Evolutionary conservation across 2,113 vertebrate genomes (phyloP), one percentile per base, ranked within the genome.

Genomic region (Pterocles gutturalis): DNA sequence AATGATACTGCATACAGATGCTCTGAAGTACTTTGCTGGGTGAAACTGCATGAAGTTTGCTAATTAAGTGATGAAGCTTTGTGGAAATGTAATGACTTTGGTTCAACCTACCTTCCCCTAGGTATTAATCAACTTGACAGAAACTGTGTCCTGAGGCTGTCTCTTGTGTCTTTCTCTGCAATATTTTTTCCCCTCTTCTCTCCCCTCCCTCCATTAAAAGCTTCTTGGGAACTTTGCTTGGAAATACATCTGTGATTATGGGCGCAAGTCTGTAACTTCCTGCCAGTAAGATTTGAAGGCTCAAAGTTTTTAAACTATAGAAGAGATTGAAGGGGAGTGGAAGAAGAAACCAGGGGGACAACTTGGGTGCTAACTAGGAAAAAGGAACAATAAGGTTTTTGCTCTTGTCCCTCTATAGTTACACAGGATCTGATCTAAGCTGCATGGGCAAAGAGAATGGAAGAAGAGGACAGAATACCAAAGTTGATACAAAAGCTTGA

Each of bases 11-110:
- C 28, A 6, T 19, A 2, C 28, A 51, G 66, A 6, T 21, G 6
- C 43, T 21, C 28, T 6, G 0, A 36, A 22, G 31, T 9, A 2
- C 54, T 54, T 60, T 49, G 21, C 28, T 41, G 13, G 5, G 1
- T 46, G 29, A n/a, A 64, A 33, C 36, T 10, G 34, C 28, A 5
- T 22, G 38, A 25, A 61, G 36, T 18, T 70, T 51, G 34, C 46
- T 19, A 28, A 60, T 55, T 2, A 43, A 67, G 14, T 14, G 53
- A n/a, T 62, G 18, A 57, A 57, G 43, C 43, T 66, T 48, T 60
- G 28, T 45, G 61, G 55, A 83, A 69, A 69, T 21, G 12, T 5
- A 38, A 12, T 10, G 29, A 26, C 25, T 58, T 15, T 2, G 21
- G 66, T 58, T 57, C 54, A 24, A 14, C 14, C 41, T 33, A 4